Evolutionary conservation across 1,140 invertebrate species (phyloP), one percentile per base, ranked within the genome.

Genomic region (Drosophila busckii): DNA sequence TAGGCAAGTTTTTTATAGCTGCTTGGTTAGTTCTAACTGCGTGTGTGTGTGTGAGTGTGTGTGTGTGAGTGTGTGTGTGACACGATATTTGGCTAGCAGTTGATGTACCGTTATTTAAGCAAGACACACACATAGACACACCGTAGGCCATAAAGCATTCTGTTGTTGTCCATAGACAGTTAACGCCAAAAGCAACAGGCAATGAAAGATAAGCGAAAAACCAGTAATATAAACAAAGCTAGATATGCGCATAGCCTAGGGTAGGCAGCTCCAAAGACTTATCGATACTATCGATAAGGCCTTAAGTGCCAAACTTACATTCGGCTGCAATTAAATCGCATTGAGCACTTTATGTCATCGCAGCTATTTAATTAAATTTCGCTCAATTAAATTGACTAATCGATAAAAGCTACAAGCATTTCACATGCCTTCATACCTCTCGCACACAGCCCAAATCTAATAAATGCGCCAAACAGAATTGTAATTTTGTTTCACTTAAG

Each of bases 141-240:
- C 40, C 58, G 60, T 64, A 45, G 48, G 46, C 58, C 46, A 61
- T 61, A 61, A 61, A 61, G 55, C 22, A 55, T 29, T 52, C 25
- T 38, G 15, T 37, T 42, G 20, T 23, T 49, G 16, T 25, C 29
- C 9, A 34, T 26, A 23, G 34, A 55, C 52, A 55, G 37, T 26
- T 16, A 58, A 59, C 37, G 37, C 46, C 29, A 46, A 20, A 13
- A 55, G 7, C 44, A 63, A 26, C 38, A 50, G 4, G 29, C 55
- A 45, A 48, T 17, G 70, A 38, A 66, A 73, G 63, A 68, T 69
- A 75, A 55, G 59, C 70, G 55, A 45, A 67, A 23, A 45, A 19
- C 31, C 26, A 35, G 40, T 8, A 42, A 31, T 25, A 53, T 26
- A 44, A 41, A 31, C 45, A 49, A 12, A 12, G 31, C n/a, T n/a